Base-by-base conservation (phyloP, 2,888 invertebrate species). In the Cheilosia soror region DNA sequence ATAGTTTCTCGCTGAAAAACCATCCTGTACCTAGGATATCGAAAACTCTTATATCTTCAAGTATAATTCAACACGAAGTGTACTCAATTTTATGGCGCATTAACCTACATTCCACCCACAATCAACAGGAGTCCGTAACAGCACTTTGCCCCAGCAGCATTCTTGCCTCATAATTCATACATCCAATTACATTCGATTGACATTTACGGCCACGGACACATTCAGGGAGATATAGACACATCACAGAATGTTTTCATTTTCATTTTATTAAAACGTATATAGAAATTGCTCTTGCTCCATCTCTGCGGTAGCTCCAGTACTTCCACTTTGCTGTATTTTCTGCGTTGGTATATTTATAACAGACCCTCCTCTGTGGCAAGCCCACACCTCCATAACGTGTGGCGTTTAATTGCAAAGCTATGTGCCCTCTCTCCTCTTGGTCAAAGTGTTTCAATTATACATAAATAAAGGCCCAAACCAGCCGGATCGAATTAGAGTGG, bases 141-240 rank as follows among this genome's bases (percentile, higher is more conserved):
- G 76, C 81, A 85, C 76, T 85, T 62, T 57, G 69, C 62, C 72
- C 76, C 72, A 25, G 55, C 60, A 76, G 49, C 49, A 72, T 77
- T 82, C 72, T 33, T 71, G 9, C 85, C 75, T 51, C 85, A 85
- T 85, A 85, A 81, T 72, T 85, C 85, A 85, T 77, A 81, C 81
- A 81, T 77, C 81, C 85, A 85, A 85, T 85, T 85, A 81, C 81
- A 76, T 85, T 81, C 81, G 85, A 85, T 85, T 81, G 85, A 77
- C 85, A 85, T 85, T 81, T 85, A 85, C 76, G 66, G 71, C 65
- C 60, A 81, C 72, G 72, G 81, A 44, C 51, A 77, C 76, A 80
- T 84, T 76, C 76, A 76, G 62, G 42, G 7, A 82, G 57, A 76
- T 68, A 71, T 65, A 75, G 51, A 60, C 53, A 76, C 80, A 79